Base-by-base conservation (phyloP, 2,888 invertebrate species). In the Melieria omissa region DNA sequence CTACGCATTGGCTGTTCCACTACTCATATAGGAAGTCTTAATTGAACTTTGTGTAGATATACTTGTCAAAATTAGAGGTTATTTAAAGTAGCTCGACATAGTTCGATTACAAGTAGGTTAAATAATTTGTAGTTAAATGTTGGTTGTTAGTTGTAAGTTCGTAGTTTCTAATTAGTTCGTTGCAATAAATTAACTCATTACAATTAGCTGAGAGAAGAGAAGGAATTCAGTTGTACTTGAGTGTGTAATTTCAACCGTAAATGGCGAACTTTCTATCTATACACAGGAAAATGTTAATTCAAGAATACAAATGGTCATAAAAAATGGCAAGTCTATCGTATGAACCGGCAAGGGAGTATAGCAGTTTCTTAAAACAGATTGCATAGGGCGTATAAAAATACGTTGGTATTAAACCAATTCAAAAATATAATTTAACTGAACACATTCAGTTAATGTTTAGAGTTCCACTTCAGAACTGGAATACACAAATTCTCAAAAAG, bases 11-110 rank as follows among this genome's bases (percentile, higher is more conserved):
- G 29, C 29, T 29, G 29, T 42, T 61, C 4, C 41, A 44, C 61
- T 61, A 44, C 61, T 44, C 41, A 44, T 42, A 14, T 41, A 42
- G 61, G 61, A 61, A 61, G 61, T 61, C 12, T 14, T 57, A 61
- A 61, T 61, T 61, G 44, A 61, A 61, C 44, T 16, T 12, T 61
- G 29, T 29, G 29, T 29, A 29, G 29, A 29, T 29, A 29, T 29
- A 29, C 29, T 29, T 29, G 29, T 29, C 29, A 29, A 29, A 29
- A 29, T 29, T 16, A 16, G 6, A 29, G 12, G 44, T 10, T 61
- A 61, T 10, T 58, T 10, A 61, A 29, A 42, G 44, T 42, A 61
- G 61, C 44, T 61, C 58, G 2, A 41, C 58, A 58, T 58, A 58
- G 58, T 61, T 61, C 61, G 44, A 10, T 61, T 12, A 10, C 44